A percentile compares a stretch with the other conserved stretches of the same genome.
Conservation (phyloP, 2,113 vertebrate genomes). For the Aplodontia rufa region DNA sequence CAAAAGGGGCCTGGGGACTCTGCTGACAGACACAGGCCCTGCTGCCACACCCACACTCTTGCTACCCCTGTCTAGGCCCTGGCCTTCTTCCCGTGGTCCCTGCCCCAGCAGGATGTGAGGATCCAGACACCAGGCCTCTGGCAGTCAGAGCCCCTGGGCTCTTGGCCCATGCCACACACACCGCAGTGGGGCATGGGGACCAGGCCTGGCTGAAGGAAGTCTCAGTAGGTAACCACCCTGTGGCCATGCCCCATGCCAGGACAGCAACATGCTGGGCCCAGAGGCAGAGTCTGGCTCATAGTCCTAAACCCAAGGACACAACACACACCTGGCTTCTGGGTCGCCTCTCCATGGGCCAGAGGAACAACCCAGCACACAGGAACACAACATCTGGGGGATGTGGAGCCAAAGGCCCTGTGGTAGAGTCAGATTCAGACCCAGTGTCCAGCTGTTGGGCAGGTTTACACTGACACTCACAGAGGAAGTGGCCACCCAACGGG, state of each 20-base stretch:
- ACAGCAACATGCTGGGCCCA: neutral
- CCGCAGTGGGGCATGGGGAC: neutral
- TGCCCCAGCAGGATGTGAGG: neutral
- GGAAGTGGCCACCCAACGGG: too few species aligned
- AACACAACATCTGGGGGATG: neutral
- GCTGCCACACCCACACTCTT: neutral
- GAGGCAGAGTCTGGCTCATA: neutral
- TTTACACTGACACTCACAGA: neutral
- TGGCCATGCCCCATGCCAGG: neutral
- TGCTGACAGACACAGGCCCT: conserved; percentile 58
- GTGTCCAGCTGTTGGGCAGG: rapidly evolving
- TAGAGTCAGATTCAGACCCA: neutral
- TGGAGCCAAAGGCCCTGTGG: too few species aligned
- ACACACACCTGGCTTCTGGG: neutral
- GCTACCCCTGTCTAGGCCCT: rapidly evolving
- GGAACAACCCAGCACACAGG: neutral
- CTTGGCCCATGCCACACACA: too few species aligned
- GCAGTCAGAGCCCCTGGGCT: too few species aligned
- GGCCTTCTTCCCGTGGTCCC: neutral
- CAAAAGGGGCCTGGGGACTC: conserved; percentile 83
- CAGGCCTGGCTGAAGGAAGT: conserved; percentile 42
- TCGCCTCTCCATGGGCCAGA: neutral
- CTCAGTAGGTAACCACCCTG: neutral
- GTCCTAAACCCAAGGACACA: neutral
- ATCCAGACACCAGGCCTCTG: neutral